These are phyloP conservation scores for Amphilophus citrinellus DNA, from an alignment of 2,113 vertebrate species.

Conservation along the genomic window DNA sequence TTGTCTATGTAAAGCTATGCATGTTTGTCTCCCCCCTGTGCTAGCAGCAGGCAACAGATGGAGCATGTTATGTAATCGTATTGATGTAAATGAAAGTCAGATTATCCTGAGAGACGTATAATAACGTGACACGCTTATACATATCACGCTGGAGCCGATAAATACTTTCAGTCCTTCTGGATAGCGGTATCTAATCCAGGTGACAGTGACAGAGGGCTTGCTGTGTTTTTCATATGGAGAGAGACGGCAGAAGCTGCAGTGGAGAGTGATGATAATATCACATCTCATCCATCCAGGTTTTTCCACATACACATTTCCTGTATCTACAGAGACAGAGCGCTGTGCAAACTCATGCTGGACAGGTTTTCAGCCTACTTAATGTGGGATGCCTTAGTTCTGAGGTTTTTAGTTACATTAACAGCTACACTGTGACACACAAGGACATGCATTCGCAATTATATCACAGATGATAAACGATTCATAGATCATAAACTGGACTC, in stretches of 20 bases:
- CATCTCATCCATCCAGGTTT: constrained; percentile 53
- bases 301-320: constrained; percentile 18
- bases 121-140: constrained; percentile 26
- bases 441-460: background rate
- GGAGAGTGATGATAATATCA: constrained; percentile 50
- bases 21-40: constrained; percentile 50
- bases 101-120: constrained; percentile 41
- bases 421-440: background rate
- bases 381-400: background rate
- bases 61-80: constrained; percentile 62
- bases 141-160: constrained; percentile 36
- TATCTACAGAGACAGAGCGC: background rate
- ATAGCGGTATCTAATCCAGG: constrained; percentile 21
- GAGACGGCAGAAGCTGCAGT: constrained; percentile 32
- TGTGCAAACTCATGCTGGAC: background rate
- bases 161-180: constrained; percentile 28
- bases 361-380: background rate
- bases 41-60: constrained; percentile 60
- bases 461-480: no score
- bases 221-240: constrained; percentile 42
- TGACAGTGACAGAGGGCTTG: constrained; percentile 43
- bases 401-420: background rate
- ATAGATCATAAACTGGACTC: background rate
- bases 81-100: constrained; percentile 57
- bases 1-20: constrained; percentile 59